Evolutionary conservation across 2,113 vertebrate genomes (phyloP).

Genomic region (Philantomba maxwellii): DNA sequence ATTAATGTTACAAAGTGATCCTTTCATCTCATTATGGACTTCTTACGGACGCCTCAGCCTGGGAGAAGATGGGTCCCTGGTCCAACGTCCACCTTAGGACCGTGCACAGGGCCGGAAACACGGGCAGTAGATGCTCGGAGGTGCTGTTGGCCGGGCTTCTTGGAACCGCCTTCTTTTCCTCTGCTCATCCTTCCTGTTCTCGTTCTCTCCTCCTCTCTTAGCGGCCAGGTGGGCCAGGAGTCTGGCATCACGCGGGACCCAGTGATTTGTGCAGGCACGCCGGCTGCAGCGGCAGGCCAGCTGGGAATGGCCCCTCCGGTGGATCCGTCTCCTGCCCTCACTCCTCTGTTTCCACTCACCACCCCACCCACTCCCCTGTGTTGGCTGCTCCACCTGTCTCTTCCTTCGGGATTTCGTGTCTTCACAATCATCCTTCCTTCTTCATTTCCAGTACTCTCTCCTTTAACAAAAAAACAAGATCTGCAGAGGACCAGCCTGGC

Average conservation of each 20-base stretch:
- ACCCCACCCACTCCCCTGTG: constrained; percentile 46
- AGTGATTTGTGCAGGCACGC: constrained; percentile 30
- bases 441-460: constrained; percentile 61
- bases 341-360: not conserved
- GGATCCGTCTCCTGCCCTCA: not conserved
- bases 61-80: not conserved
- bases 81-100: constrained; percentile 2
- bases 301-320: not conserved
- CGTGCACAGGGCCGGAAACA: not conserved
- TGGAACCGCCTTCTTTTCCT: not conserved
- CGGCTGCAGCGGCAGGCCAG: not conserved
- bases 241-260: not conserved
- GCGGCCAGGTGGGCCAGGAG: constrained; percentile 29
- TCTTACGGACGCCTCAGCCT: not conserved
- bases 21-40: constrained; percentile 58
- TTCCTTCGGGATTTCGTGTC: constrained; percentile 53
- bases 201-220: constrained; percentile 37
- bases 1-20: constrained; percentile 84
- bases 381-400: constrained; percentile 65
- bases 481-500: not conserved
- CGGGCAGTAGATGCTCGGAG: not conserved
- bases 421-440: constrained; percentile 54
- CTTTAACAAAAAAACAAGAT: not conserved
- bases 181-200: not conserved
- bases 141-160: not conserved